A percentile compares a stretch with the other conserved stretches of the same genome.
Evolutionary conservation across 2,113 vertebrate species (phyloP).

Genomic region (Pelecanoides urinatrix): DNA sequence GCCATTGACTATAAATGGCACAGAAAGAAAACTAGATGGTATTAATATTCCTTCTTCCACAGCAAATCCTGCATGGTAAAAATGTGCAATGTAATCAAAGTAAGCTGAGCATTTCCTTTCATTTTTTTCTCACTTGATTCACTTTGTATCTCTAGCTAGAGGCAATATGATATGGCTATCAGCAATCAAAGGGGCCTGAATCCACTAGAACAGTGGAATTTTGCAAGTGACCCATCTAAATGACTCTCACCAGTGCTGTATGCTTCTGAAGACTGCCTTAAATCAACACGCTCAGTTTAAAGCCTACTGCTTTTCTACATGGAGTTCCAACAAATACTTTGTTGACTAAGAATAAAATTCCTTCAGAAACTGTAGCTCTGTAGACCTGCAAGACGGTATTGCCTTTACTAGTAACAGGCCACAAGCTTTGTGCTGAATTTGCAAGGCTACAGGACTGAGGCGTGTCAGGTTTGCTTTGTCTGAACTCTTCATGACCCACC

Average conservation of each 20-base stretch:
- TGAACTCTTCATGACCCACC: conserved; percentile 25
- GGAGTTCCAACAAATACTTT: not conserved
- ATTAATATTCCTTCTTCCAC: not conserved
- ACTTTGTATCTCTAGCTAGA: not conserved
- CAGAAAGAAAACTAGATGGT: not conserved
- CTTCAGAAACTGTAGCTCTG: not conserved
- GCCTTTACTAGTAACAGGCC: not conserved
- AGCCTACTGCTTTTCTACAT: not conserved
- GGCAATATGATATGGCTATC: not conserved
- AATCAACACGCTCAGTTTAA: not conserved
- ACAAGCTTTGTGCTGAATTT: conserved; percentile 19
- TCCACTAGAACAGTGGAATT: not conserved
- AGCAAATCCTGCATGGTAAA: not conserved
- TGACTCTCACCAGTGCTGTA: not conserved
- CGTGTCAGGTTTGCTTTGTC: not conserved
- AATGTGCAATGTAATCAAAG: not conserved
- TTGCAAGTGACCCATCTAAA: not conserved
- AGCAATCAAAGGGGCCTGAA: not conserved
- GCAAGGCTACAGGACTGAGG: not conserved
- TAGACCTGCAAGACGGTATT: not conserved
- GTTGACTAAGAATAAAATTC: not conserved
- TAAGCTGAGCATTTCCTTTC: not conserved
- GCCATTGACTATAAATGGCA: not conserved
- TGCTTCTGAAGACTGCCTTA: not conserved
- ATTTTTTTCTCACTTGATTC: not conserved